Base-by-base conservation (phyloP, 2,797 vertebrate species). In the Phalloptychus januarius region DNA sequence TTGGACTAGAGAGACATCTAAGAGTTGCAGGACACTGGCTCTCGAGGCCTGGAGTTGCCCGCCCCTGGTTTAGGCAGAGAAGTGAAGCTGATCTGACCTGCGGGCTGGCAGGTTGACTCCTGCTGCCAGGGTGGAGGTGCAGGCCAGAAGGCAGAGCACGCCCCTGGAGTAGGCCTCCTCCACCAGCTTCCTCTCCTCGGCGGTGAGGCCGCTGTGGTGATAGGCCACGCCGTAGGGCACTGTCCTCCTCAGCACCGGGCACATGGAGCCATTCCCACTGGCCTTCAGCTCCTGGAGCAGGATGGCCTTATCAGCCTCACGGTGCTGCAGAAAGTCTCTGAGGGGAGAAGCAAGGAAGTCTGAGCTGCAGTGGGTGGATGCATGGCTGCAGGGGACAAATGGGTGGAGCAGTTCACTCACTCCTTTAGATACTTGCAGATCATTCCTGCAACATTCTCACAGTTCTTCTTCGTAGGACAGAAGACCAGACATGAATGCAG, bases 381-480 rank as follows among this genome's bases (percentile, higher is more conserved):
- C 2, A 31, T 15, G 63, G 71, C 6, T 0, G 45, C n/a, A 18
- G 16, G n/a, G 46, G 16, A n/a, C 25, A 28, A 70, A 36, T 13
- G 13, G 25, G 10, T 10, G 0, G 5, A 25, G 10, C 8, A 12
- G 4, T 10, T 1, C 75, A 89, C 97, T 86, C 95, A 99, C 98
- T 96, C 96, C 74, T 94, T 97, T 78, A 99, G 95, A 82, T 97
- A 97, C 83, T 95, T 99, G 96, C 97, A 98, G 90, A 99, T 96
- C 97, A 99, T 97, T 45, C 84, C 94, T 11, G 96, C 97, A 44
- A 99, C 96, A 5, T 99, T 99, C 95, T 99, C 98, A 91, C 98
- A 99, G 88, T 97, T 99, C 94, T 98, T 99, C 94, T 99, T 99
- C 76, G 97, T 99, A 63, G 98, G 97, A 84, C 98, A 99, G 93